phyloP scores from a whole-genome alignment of 2,113 vertebrate species.

The Bettongia penicillata region DNA sequence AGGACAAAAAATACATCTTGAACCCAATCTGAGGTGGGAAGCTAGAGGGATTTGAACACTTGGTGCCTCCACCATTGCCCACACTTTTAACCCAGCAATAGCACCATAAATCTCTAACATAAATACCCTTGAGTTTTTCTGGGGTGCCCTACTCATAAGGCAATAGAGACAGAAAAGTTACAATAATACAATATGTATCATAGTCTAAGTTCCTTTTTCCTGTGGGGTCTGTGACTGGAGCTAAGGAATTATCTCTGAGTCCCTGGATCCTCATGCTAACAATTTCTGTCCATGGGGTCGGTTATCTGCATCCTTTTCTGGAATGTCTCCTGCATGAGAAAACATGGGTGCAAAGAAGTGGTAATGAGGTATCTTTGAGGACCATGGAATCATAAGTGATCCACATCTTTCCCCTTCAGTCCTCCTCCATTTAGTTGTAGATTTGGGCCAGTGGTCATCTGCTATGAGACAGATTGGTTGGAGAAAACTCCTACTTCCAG shows the following conservation, averaged over 20 bases:
- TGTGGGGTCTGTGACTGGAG: neutral
- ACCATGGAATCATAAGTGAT: neutral
- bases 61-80: neutral
- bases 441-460: neutral
- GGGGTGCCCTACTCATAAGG: neutral
- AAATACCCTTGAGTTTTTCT: neutral
- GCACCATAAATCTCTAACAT: neutral
- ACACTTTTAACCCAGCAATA: neutral
- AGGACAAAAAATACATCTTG: neutral
- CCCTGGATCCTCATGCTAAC: neutral
- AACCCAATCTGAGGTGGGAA: neutral
- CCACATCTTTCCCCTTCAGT: neutral
- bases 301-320: neutral
- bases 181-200: neutral
- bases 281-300: neutral
- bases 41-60: neutral
- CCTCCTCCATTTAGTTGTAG: neutral
- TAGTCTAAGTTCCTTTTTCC: neutral
- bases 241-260: neutral
- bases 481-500: neutral
- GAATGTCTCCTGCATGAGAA: neutral
- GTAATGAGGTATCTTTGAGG: neutral
- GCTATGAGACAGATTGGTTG: neutral
- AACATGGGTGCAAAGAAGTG: neutral
- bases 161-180: neutral